A percentile compares a stretch with the other conserved stretches of the same genome.
phyloP scores from a whole-genome alignment of 2,797 vertebrate species.

The Paedocypris micromegethes region DNA sequence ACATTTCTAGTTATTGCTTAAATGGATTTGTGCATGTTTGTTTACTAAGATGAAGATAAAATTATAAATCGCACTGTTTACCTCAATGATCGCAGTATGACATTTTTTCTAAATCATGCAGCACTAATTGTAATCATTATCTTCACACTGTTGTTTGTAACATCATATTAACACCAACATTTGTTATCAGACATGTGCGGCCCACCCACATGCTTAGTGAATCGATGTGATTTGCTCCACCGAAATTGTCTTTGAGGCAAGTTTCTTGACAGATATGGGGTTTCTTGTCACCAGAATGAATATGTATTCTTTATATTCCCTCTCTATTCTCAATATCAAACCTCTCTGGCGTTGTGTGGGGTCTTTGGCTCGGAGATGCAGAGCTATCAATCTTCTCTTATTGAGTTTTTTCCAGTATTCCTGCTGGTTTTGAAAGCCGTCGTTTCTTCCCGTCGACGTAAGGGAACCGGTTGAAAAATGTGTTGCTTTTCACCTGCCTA shows the following conservation, averaged over 20 bases:
- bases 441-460: conserved; percentile 16
- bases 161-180: neutral
- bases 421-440: conserved; percentile 22
- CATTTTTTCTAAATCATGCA: no score
- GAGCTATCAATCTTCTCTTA: conserved; percentile 13
- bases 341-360: conserved; percentile 15
- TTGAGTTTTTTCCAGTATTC: conserved; percentile 18
- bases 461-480: conserved; percentile 19
- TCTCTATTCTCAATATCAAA: conserved; percentile 11
- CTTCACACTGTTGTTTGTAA: neutral
- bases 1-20: no score
- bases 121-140: no score
- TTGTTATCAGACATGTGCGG: neutral
- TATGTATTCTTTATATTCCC: neutral
- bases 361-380: conserved; percentile 4
- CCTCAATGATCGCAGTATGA: no score
- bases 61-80: no score
- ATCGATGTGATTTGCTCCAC: conserved; percentile 3
- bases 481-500: conserved; percentile 20
- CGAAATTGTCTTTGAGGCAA: neutral
- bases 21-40: no score
- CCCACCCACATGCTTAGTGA: neutral
- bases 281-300: conserved; percentile 13
- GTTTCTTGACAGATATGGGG: conserved; percentile 13
- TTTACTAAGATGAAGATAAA: no score